phyloP scores from a whole-genome alignment of 2,888 invertebrate genomes.

The Hybos culiciformis region DNA sequence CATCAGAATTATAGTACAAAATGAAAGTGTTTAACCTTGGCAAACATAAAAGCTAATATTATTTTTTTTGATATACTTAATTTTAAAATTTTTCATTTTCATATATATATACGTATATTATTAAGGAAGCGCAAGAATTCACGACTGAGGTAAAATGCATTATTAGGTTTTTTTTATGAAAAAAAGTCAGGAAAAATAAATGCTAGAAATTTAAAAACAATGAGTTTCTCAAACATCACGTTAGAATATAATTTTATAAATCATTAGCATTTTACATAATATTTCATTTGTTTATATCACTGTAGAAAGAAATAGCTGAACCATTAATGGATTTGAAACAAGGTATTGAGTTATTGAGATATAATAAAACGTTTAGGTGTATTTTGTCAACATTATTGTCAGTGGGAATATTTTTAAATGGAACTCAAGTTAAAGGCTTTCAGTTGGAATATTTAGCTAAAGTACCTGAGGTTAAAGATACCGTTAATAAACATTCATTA shows the following conservation, averaged over 20 bases:
- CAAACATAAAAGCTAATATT: too few species aligned
- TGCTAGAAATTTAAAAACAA: too few species aligned
- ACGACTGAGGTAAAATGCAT: too few species aligned
- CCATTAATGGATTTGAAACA: slow-evolving; percentile 97
- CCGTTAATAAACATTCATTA: slow-evolving; percentile 96
- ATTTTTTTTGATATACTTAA: too few species aligned
- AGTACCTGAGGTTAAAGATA: slow-evolving; percentile 97
- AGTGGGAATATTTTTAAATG: slow-evolving; percentile 94
- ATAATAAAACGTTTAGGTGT: slow-evolving; percentile 87
- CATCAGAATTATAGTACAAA: too few species aligned
- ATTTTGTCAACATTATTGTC: slow-evolving; percentile 87
- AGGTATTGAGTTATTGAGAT: slow-evolving; percentile 81
- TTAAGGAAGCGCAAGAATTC: too few species aligned
- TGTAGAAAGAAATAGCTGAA: slow-evolving; percentile 87
- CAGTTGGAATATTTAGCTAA: slow-evolving; percentile 94
- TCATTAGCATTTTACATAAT: not conserved
- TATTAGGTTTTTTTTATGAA: too few species aligned
- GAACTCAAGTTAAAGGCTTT: slow-evolving; percentile 86
- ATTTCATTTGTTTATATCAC: not conserved
- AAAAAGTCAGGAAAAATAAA: too few species aligned
- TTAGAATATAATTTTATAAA: slow-evolving; percentile 1
- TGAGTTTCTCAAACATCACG: not conserved
- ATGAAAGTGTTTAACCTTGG: too few species aligned
- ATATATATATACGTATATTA: too few species aligned
- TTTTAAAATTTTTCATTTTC: too few species aligned